Percentiles rank a stretch among this genome's conserved stretches.
Evolutionary conservation across 1,140 invertebrate species (phyloP).

Genomic region (Ceratoteleas bidentatus): DNA sequence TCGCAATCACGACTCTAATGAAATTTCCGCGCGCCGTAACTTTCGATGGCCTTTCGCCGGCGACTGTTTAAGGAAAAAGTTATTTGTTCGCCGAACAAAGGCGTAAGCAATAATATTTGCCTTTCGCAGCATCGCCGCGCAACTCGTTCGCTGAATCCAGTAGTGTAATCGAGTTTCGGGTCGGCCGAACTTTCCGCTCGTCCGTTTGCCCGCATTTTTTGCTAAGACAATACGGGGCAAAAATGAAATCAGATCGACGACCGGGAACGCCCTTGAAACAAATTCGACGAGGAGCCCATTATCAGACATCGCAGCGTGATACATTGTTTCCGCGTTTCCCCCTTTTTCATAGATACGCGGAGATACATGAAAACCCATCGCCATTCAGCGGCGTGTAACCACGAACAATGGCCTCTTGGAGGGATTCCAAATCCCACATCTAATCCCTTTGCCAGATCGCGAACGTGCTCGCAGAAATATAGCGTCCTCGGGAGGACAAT

Average conservation of each 20-base stretch:
- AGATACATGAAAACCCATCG: constrained; percentile 67
- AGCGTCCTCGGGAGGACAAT: constrained; percentile 61
- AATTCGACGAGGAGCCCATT: constrained; percentile 55
- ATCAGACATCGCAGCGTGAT: constrained; percentile 51
- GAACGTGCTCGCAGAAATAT: constrained; percentile 63
- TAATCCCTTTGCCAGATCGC: constrained; percentile 65
- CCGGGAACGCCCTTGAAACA: constrained; percentile 51
- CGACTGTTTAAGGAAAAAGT: constrained; percentile 34
- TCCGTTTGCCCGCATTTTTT: too few species aligned
- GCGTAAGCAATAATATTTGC: constrained; percentile 47
- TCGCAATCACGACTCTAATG: constrained; percentile 42
- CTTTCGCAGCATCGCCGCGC: too few species aligned
- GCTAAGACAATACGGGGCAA: constrained; percentile 33
- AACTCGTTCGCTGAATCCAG: constrained; percentile 21
- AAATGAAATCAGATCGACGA: constrained; percentile 68
- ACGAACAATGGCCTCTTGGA: constrained; percentile 69
- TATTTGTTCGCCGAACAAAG: constrained; percentile 27
- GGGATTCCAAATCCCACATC: constrained; percentile 66
- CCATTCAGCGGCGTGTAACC: constrained; percentile 61
- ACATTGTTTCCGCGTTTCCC: constrained; percentile 44
- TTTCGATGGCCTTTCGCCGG: constrained; percentile 11
- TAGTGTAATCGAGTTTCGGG: constrained; percentile 33
- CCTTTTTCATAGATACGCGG: constrained; percentile 43
- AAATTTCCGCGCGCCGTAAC: constrained; percentile 28
- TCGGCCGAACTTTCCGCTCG: constrained; percentile 10